Conservation (phyloP, 2,113 vertebrate species). For the Hydropotes inermis region DNA sequence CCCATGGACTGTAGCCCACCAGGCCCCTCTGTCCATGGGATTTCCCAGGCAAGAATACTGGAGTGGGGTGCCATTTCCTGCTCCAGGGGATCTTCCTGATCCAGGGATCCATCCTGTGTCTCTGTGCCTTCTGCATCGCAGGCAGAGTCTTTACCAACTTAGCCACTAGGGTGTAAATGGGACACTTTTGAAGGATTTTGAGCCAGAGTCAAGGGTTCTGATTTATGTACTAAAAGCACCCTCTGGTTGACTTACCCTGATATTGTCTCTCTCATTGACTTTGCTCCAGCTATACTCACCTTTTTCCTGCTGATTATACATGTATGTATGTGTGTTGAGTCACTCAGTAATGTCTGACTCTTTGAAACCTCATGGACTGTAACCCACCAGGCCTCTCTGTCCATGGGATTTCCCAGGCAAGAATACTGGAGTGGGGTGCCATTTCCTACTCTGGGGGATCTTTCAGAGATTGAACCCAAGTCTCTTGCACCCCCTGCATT, state of each 20-base stretch:
- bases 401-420: background rate
- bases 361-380: background rate
- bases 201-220: background rate
- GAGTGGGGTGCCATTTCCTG: background rate
- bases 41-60: background rate
- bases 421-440: background rate
- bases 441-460: background rate
- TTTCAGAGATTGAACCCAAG: background rate
- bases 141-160: background rate
- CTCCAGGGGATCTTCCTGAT: background rate
- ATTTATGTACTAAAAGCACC: background rate
- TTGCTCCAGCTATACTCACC: background rate
- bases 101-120: background rate
- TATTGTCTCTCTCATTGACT: background rate
- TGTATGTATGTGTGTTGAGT: background rate
- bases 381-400: background rate
- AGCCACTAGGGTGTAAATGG: background rate
- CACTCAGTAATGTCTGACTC: background rate
- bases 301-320: background rate
- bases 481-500: background rate
- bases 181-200: background rate
- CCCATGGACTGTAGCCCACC: background rate
- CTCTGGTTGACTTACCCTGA: background rate
- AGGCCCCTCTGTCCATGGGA: background rate
- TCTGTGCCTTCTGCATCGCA: background rate